phyloP scores from a whole-genome alignment of 2,888 invertebrate species.

The Pseudococcus jackbeardsleyi region DNA sequence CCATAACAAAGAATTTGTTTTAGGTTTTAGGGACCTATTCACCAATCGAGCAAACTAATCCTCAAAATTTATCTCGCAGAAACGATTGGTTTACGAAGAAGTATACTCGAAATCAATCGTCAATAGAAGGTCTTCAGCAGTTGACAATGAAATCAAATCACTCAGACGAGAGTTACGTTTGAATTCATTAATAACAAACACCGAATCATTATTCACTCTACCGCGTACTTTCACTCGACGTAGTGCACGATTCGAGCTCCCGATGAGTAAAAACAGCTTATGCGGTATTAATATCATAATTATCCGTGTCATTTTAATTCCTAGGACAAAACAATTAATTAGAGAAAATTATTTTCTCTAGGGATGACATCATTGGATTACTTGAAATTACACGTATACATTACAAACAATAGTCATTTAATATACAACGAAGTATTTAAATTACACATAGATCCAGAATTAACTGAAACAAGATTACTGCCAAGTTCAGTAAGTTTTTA shows the following conservation, averaged over 20 bases:
- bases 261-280: slow-evolving; percentile 76
- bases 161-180: slow-evolving; percentile 70
- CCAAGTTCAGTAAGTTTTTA: neutral
- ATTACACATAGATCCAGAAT: slow-evolving; percentile 56
- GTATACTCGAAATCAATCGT: slow-evolving; percentile 71
- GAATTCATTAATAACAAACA: slow-evolving; percentile 72
- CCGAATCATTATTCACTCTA: slow-evolving; percentile 77
- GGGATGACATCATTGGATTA: slow-evolving; percentile 81
- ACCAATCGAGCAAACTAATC: too few relatives aligned
- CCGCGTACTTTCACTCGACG: slow-evolving; percentile 83
- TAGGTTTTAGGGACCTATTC: too few relatives aligned
- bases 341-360: slow-evolving; percentile 69
- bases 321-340: too few relatives aligned
- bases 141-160: slow-evolving; percentile 66
- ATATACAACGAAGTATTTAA: slow-evolving; percentile 75
- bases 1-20: too few relatives aligned
- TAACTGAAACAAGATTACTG: slow-evolving; percentile 59
- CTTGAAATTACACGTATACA: slow-evolving; percentile 77
- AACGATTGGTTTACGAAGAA: slow-evolving; percentile 79
- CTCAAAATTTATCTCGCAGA: slow-evolving; percentile 68
- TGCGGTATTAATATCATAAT: slow-evolving; percentile 70
- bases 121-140: slow-evolving; percentile 35
- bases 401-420: slow-evolving; percentile 75
- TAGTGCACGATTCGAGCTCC: slow-evolving; percentile 82
- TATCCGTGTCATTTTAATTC: neutral